These are phyloP conservation scores for Misgurnus mizolepis DNA, from an alignment of 2,113 vertebrate genomes.

Conservation along the genomic window DNA sequence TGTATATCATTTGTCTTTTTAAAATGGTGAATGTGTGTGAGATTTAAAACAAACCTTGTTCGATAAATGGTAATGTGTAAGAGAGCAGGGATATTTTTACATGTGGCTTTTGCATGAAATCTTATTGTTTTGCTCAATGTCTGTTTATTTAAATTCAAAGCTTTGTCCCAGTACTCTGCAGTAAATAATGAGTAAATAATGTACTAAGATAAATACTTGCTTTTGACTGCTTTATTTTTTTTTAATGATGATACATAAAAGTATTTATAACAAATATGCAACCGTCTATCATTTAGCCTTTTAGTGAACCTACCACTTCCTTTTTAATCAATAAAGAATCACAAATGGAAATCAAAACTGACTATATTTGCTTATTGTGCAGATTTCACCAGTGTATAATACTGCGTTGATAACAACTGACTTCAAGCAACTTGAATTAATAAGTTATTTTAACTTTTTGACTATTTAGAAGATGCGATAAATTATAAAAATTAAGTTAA, in stretches of 20 bases:
- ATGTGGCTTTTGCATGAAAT: constrained; percentile 49
- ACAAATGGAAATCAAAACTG: not conserved
- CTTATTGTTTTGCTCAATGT: constrained; percentile 49
- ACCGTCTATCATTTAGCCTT: constrained; percentile 9
- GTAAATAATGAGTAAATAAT: constrained; percentile 9
- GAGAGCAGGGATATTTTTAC: constrained; percentile 36
- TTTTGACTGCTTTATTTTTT: constrained; percentile 21
- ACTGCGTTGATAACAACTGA: no score
- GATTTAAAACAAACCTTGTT: constrained; percentile 43
- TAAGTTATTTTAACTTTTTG: no score
- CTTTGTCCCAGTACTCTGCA: constrained; percentile 6
- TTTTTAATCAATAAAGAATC: no score
- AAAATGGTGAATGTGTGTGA: constrained; percentile 41
- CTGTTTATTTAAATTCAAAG: constrained; percentile 32
- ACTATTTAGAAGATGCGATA: no score
- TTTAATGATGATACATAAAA: not conserved
- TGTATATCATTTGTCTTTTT: constrained; percentile 63
- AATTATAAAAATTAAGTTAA: no score
- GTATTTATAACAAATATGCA: constrained; percentile 44
- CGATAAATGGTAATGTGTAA: constrained; percentile 35
- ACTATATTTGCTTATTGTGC: not conserved
- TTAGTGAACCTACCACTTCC: not conserved
- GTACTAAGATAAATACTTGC: constrained; percentile 4
- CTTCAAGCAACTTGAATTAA: no score
- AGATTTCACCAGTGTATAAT: no score